Evolutionary conservation across 1,140 invertebrate species (phyloP), one percentile per base, ranked within the genome.

Genomic region (Papilio polytes): DNA sequence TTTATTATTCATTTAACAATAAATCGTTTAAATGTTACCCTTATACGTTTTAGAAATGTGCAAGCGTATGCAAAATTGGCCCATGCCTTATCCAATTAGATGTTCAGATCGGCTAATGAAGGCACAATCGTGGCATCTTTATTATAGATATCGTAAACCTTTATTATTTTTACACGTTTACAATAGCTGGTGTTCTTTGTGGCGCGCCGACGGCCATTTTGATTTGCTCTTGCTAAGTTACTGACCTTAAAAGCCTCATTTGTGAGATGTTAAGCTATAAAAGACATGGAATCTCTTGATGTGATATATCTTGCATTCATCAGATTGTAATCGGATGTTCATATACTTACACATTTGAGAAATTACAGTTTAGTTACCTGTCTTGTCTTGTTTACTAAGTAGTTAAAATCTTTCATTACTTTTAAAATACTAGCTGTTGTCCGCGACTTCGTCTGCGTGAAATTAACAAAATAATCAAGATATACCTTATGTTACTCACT

Each of bases 91-190:
- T 85, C 82, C 89, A 91, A 91, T 91, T 90, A 91, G 82, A 81
- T 81, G 83, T 83, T 85, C 85, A 85, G 83, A 82, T 82, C 44
- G 70, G 81, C 84, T 91, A 92, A 91, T 93, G 87, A 92, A 88
- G 83, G 84, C 81, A 86, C 90, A 89, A 91, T 89, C 85, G 83
- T 78, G 63, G 56, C 74, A 85, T 81, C 84, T 90, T 91, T 90
- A 92, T 85, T 86, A 53, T 78, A 46, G 80, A 59, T 53, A 46
- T 48, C 80, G 85, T 90, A 90, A 91, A 74, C 81, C 83, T 90
- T 91, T 89, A 86, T 87, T 86, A 87, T 89, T 90, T 91, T 89
- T 92, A 91, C 88, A 90, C 86, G 56, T 92, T 92, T 91, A 92
- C 86, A 89, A 92, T 89, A 72, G 84, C 83, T 74, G 80, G 82